Conservation (phyloP, 2,113 vertebrate genomes). For the Microtus richardsoni region DNA sequence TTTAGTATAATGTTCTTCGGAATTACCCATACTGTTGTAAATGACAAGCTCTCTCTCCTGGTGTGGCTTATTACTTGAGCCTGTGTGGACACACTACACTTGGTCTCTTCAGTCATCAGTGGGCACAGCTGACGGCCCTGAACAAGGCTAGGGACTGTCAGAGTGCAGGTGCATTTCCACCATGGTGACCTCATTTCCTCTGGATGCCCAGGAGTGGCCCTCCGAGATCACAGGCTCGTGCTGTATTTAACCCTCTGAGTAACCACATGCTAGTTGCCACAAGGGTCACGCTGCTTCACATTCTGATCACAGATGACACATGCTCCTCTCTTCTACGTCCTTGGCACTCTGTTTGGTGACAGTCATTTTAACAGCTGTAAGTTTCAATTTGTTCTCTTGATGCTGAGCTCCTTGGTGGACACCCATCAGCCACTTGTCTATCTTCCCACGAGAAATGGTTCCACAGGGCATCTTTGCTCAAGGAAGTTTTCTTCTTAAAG, state of each 20-base stretch:
- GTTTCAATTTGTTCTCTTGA: neutral
- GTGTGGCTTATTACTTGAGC: neutral
- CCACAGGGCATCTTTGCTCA: neutral
- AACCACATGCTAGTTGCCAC: neutral
- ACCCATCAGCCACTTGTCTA: neutral
- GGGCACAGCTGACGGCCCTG: neutral
- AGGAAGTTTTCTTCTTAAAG: constrained; percentile 3
- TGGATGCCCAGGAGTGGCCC: neutral
- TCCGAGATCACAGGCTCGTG: no score
- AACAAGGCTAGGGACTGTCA: neutral
- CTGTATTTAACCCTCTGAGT: neutral
- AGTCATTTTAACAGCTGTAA: neutral
- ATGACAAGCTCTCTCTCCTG: neutral
- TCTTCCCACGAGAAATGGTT: neutral
- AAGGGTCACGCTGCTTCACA: neutral
- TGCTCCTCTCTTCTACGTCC: no score
- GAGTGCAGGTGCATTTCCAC: neutral
- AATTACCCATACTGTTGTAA: neutral
- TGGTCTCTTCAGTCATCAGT: neutral
- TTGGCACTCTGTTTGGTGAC: neutral
- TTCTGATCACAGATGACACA: neutral
- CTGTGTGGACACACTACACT: neutral
- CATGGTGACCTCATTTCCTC: neutral
- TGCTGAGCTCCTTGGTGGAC: neutral
- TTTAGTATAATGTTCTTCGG: neutral